Evolutionary conservation across 2,797 vertebrate genomes (phyloP).

Genomic region (Manis javanica): DNA sequence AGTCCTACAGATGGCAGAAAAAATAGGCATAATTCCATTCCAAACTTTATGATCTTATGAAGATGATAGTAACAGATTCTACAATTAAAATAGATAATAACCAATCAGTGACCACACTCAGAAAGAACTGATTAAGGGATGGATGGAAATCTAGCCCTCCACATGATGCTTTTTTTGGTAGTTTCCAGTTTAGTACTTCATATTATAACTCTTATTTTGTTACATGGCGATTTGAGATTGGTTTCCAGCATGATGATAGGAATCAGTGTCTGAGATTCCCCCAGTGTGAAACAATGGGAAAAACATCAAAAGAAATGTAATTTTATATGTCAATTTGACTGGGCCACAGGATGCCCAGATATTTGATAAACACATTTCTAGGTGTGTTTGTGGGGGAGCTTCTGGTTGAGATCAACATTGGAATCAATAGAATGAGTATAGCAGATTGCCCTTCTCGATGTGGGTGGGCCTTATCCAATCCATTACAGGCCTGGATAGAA

Average conservation of each 20-base stretch:
- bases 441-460: background rate
- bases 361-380: background rate
- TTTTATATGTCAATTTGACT: background rate
- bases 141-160: background rate
- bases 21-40: background rate
- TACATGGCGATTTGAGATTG: background rate
- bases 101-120: background rate
- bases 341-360: background rate
- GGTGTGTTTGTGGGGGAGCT: background rate
- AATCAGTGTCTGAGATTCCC: background rate
- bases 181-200: slow-evolving; percentile 1
- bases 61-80: background rate
- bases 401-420: slow-evolving; percentile 2
- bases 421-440: background rate
- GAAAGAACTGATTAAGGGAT: background rate
- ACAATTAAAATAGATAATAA: background rate
- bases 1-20: background rate
- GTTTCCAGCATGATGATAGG: background rate
- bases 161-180: background rate
- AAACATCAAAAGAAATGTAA: background rate
- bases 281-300: background rate
- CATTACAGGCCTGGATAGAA: background rate
- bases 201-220: background rate
- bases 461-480: background rate
- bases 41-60: background rate